Evolutionary conservation across 2,797 vertebrate genomes (phyloP).

Genomic region (Neopelma chrysocephalum): DNA sequence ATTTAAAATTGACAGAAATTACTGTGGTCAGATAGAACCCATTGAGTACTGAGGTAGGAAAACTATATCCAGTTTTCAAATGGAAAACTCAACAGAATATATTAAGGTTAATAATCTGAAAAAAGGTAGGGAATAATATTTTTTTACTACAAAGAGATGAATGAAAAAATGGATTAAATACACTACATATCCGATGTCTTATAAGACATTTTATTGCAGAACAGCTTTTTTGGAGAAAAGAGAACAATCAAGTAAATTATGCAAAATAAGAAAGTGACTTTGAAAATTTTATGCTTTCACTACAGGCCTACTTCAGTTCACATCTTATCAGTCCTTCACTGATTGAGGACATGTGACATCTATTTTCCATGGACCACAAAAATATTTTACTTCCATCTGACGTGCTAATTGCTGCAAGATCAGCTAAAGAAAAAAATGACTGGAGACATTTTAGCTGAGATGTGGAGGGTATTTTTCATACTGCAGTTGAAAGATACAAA

Average conservation of each 20-base stretch:
- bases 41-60: background rate
- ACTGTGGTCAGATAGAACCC: background rate
- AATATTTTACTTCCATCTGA: background rate
- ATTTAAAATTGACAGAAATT: conserved; percentile 43
- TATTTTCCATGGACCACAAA: background rate
- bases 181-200: background rate
- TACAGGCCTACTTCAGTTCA: background rate
- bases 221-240: background rate
- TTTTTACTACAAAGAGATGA: background rate
- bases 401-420: background rate
- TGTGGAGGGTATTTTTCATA: background rate
- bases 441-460: background rate
- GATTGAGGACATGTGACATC: background rate
- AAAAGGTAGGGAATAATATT: background rate
- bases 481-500: background rate
- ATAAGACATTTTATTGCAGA: background rate
- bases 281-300: background rate
- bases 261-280: background rate
- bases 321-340: background rate
- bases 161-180: background rate
- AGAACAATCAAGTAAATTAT: background rate
- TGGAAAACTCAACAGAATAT: background rate
- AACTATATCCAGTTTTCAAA: background rate
- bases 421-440: background rate
- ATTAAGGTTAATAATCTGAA: background rate